A percentile compares a stretch with the other conserved stretches of the same genome.
Evolutionary conservation across 1,140 invertebrate species (phyloP).

Genomic region (Radopholus similis): DNA sequence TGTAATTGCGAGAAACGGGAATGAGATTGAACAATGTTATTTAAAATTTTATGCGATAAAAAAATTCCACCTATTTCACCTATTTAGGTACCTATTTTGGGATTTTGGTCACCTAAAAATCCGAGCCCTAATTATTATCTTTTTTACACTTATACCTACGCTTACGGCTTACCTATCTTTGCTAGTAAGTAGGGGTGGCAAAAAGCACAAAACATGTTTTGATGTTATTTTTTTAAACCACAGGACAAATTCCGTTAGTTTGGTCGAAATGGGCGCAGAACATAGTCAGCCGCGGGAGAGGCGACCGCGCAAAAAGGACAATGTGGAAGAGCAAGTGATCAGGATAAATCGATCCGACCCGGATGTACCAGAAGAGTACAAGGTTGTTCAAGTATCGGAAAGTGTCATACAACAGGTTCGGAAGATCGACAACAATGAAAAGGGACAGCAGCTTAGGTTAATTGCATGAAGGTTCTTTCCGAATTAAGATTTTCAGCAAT

Average conservation of each 20-base stretch:
- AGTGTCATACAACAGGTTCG: not conserved
- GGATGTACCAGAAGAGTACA: slow-evolving; percentile 2
- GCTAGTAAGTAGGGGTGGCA: not conserved
- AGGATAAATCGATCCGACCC: not conserved
- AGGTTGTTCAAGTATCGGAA: slow-evolving; percentile 1
- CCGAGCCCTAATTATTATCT: too few relatives aligned
- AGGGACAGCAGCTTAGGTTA: not conserved
- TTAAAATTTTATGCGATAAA: too few relatives aligned
- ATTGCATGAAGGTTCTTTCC: not conserved
- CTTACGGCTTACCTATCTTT: too few relatives aligned
- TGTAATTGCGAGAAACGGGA: too few relatives aligned
- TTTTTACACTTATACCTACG: too few relatives aligned
- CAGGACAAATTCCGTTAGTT: not conserved
- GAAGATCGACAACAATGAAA: too few relatives aligned
- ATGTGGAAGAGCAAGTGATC: not conserved
- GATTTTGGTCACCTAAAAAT: too few relatives aligned
- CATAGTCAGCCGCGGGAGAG: slow-evolving; percentile 5
- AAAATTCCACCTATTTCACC: too few relatives aligned
- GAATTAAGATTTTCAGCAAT: not conserved
- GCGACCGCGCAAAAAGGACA: not conserved
- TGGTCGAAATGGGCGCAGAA: not conserved
- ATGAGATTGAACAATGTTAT: too few relatives aligned
- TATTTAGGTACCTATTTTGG: too few relatives aligned
- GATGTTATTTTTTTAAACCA: not conserved
- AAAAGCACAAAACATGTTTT: not conserved